Base-by-base conservation (phyloP, 2,888 invertebrate genomes). In the Philhelius pedissequus region DNA sequence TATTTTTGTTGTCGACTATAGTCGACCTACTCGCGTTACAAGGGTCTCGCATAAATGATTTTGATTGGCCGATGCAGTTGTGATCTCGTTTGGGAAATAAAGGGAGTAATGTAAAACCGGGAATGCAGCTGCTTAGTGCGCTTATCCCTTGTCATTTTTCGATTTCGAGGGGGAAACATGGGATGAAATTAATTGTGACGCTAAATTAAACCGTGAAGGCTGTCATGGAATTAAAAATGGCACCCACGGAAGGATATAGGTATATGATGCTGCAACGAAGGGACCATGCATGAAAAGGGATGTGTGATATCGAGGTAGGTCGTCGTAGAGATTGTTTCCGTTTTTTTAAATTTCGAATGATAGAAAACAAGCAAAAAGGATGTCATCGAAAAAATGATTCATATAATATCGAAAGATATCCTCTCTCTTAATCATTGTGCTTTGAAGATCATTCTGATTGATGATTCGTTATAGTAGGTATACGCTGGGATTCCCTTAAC, bases 171-270 rank as follows among this genome's bases (percentile, higher is more conserved):
- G 79, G 74, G 69, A 79, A 79, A 70, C 48, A 50, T 48, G 27
- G 73, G 45, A 64, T 66, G 32, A 71, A 84, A 79, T 80, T 80
- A 71, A 84, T 84, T 84, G 80, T 80, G 71, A 80, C 74, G 75
- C 75, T 71, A 45, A 88, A 90, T 91, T 89, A 90, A 90, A 91
- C 89, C 91, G 90, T 91, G 91, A 91, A 91, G 91, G 91, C 91
- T 90, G 89, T 88, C 88, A 76, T 66, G 75, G 71, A 76, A 84
- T 84, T 56, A 84, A 80, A 84, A 84, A 84, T 84, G 84, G 84
- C 84, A 84, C 84, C 84, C 84, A 84, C 84, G 58, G 84, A 84
- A 84, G 84, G 84, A 80, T 68, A 13, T 56, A 4, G 15, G 5
- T n/a, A n/a, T 4, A 6, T 4, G 71, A 76, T 48, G 20, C 18